A percentile compares a stretch with the other conserved stretches of the same genome.
Evolutionary conservation across 2,888 invertebrate species (phyloP).

Genomic region (Cataglyphis rosenhaueri): DNA sequence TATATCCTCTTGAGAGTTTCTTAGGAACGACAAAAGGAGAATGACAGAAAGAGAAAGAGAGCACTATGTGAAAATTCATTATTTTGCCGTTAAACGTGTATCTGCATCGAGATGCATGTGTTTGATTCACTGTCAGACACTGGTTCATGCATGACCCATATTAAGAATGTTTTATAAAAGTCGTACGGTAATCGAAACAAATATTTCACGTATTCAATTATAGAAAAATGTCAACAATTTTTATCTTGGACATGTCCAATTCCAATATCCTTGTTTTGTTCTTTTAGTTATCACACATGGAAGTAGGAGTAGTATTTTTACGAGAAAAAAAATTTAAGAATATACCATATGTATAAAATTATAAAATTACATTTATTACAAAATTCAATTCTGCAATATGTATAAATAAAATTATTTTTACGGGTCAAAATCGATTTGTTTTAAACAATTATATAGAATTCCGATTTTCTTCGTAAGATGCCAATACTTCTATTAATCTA

Average conservation of each 20-base stretch:
- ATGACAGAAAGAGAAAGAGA: neutral
- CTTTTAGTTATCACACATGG: neutral
- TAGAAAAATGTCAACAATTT: neutral
- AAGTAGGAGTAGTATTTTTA: too few species aligned
- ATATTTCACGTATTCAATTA: neutral
- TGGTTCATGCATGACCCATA: neutral
- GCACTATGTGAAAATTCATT: neutral
- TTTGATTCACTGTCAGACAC: neutral
- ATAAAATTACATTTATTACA: too few species aligned
- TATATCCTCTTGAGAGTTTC: neutral
- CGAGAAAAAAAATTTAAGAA: neutral
- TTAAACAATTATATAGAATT: neutral
- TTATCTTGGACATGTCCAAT: neutral
- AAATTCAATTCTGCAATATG: too few species aligned
- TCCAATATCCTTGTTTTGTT: neutral
- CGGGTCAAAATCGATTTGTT: neutral
- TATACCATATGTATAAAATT: too few species aligned
- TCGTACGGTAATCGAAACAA: neutral
- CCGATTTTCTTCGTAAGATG: too few species aligned
- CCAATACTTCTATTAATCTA: conserved; percentile 1
- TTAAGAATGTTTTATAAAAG: neutral
- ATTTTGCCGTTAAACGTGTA: neutral
- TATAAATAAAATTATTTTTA: too few species aligned
- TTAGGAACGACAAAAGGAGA: neutral
- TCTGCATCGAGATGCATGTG: neutral